Conservation (phyloP, 2,888 invertebrate species). For the Pediacus dermestoides region DNA sequence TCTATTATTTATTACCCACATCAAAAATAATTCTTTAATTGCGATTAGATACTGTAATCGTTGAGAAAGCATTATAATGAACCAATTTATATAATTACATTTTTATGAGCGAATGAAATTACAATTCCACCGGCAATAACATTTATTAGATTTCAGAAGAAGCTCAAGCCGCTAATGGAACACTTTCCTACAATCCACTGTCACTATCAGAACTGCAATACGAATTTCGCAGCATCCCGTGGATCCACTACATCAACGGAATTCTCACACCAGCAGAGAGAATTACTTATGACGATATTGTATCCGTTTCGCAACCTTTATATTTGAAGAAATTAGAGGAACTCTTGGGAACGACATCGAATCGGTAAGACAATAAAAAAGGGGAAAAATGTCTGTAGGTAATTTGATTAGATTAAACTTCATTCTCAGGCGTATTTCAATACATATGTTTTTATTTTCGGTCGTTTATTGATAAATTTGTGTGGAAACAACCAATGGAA, state of each 20-base stretch:
- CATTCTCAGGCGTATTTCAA: no score
- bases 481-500: no score
- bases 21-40: no score
- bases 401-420: no score
- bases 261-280: conserved; percentile 33
- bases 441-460: no score
- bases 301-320: conserved; percentile 36
- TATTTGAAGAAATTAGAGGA: conserved; percentile 38
- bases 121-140: background rate
- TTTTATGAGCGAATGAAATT: no score
- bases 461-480: no score
- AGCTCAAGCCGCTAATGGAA: conserved; percentile 25
- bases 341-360: conserved; percentile 36
- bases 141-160: conserved; percentile 34
- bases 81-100: no score
- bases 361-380: conserved; percentile 33
- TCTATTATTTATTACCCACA: no score
- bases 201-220: conserved; percentile 51
- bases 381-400: background rate
- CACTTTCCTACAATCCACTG: conserved; percentile 27
- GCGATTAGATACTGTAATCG: no score
- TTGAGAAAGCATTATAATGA: no score
- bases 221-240: conserved; percentile 46
- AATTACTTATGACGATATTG: conserved; percentile 39
- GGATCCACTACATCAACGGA: conserved; percentile 42